Evolutionary conservation across 2,113 vertebrate genomes (phyloP), one percentile per base, ranked within the genome.

Genomic region (Pagrus major): DNA sequence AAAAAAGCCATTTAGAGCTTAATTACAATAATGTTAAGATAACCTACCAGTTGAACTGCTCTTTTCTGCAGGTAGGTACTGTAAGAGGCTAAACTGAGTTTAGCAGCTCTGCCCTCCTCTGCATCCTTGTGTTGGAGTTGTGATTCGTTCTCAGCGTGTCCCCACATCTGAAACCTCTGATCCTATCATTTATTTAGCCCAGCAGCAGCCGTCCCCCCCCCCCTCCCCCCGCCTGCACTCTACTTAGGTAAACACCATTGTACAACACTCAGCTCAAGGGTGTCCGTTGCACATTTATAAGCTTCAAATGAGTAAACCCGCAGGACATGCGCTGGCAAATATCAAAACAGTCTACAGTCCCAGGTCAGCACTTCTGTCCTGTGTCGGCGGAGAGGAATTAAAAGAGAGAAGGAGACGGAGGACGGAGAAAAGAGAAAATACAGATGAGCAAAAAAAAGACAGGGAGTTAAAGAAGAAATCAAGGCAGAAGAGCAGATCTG

Each of bases 281-380:
- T 80, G 72, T 85, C 70, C 68, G 73, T 87, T 12, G 31, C 64
- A 71, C 84, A 80, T 86, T 87, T 79, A 72, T 83, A 78, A 79
- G 71, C 72, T 79, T 87, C 74, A 85, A 74, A 89, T 85, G 58
- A 87, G 76, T 29, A 64, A 76, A 77, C 68, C 80, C 47, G 14
- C 63, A 65, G 77, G 78, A 71, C 27, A 44, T 4, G n/a, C 6
- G 12, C 21, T 29, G 60, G 70, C n/a, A 69, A 86, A 78, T 76
- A 78, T 88, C 84, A 89, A 70, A 79, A 66, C 49, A 29, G 73
- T 44, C 58, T 18, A 0, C 69, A 63, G 61, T 77, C 65, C 66
- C 65, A 27, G 71, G 78, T 77, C 84, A 73, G 49, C 64, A 58
- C 33, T 16, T 1, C 11, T 64, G 68, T 82, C 79, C 71, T 78